These are phyloP conservation scores for Tadarida brasiliensis DNA, from an alignment of 2,797 vertebrate genomes.

Conservation along the genomic window DNA sequence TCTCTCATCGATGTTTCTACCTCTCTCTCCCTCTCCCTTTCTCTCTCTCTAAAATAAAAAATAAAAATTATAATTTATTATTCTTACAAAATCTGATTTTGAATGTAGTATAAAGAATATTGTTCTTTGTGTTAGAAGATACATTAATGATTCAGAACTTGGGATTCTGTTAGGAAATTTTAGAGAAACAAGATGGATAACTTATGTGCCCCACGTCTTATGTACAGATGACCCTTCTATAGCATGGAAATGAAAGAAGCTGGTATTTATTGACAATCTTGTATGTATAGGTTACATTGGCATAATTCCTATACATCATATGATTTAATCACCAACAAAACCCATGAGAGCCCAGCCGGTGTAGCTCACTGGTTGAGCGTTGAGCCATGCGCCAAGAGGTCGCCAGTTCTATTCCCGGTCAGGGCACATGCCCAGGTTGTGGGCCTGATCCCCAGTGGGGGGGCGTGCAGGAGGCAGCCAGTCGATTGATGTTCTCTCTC, in stretches of 20 bases:
- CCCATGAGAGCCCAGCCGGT: not conserved
- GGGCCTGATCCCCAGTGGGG: no score
- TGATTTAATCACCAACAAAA: conserved; percentile 40
- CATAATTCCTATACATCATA: not conserved
- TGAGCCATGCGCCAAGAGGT: no score
- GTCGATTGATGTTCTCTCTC: no score
- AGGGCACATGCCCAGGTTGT: no score
- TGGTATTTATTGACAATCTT: not conserved
- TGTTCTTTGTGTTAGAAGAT: conserved; percentile 47
- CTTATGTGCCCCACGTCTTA: not conserved
- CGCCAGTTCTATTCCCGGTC: no score
- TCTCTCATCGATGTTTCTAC: no score
- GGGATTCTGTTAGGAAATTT: conserved; percentile 29
- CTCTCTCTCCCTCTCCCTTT: no score
- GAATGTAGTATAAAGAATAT: not conserved
- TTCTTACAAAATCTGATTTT: conserved; percentile 57
- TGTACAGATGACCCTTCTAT: not conserved
- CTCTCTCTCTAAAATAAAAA: no score
- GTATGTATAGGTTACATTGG: not conserved
- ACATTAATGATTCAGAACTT: conserved; percentile 46
- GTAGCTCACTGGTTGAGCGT: no score
- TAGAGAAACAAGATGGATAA: conserved; percentile 24
- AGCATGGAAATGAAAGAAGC: conserved; percentile 17
- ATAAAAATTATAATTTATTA: conserved; percentile 8
- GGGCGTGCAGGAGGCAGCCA: no score